Conservation (phyloP, 2,113 vertebrate genomes). For the Solea senegalensis region DNA sequence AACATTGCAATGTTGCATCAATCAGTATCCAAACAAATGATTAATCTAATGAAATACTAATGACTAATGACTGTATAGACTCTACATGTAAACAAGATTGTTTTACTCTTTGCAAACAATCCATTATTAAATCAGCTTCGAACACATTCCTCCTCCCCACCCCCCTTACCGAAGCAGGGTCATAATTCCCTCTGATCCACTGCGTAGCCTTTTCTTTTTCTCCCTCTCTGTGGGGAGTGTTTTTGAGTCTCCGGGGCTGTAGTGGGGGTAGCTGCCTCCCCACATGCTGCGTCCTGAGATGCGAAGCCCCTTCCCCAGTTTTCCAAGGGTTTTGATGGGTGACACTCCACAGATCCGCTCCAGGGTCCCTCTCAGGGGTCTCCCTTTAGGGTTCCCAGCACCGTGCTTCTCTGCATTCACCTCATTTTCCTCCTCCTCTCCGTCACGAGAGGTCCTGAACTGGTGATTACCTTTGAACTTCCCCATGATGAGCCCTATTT, state of each 20-base stretch:
- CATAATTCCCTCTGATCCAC: constrained; percentile 87
- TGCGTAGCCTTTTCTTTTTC: constrained; percentile 75
- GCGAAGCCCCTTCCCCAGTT: constrained; percentile 80
- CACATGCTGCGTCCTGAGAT: constrained; percentile 80
- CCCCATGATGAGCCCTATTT: constrained; percentile 72
- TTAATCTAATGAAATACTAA: background rate
- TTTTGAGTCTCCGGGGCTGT: constrained; percentile 73
- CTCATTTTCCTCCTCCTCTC: constrained; percentile 82
- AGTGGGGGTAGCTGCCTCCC: constrained; percentile 64
- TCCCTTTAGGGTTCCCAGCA: constrained; percentile 72
- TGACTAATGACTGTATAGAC: background rate
- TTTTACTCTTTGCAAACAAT: background rate
- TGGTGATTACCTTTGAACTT: constrained; percentile 58
- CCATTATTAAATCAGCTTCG: background rate
- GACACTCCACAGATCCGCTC: constrained; percentile 87
- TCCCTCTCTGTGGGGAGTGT: constrained; percentile 74
- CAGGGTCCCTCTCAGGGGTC: constrained; percentile 83
- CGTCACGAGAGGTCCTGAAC: constrained; percentile 72
- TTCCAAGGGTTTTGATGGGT: constrained; percentile 86
- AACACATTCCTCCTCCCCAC: constrained; percentile 13
- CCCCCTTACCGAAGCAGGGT: constrained; percentile 78
- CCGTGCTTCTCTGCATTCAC: constrained; percentile 77
- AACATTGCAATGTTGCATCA: too few relatives aligned
- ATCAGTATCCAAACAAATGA: too few relatives aligned
- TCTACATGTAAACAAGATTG: background rate